Evolutionary conservation across 2,888 invertebrate species (phyloP).

Genomic region (Oscheius myriophilus): DNA sequence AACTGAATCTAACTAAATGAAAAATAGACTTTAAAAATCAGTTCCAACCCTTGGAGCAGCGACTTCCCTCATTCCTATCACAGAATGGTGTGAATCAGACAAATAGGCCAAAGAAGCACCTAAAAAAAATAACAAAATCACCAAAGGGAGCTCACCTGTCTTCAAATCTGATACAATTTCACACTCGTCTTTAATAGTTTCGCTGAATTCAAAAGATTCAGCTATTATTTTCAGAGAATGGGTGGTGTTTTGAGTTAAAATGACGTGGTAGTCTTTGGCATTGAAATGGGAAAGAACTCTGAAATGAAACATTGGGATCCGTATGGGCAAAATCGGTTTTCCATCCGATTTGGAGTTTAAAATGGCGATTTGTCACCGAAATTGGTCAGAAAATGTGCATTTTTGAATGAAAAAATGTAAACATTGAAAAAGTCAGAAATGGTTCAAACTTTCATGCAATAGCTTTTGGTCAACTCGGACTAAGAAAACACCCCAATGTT

Average conservation of each 20-base stretch:
- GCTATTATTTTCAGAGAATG: conserved; percentile 84
- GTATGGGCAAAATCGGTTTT: too few relatives aligned
- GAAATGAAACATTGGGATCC: conserved; percentile 26
- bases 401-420: too few relatives aligned
- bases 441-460: too few relatives aligned
- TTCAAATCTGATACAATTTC: conserved; percentile 22
- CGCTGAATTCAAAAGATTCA: conserved; percentile 78
- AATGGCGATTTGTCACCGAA: too few relatives aligned
- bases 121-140: conserved; percentile 4
- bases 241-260: conserved; percentile 95
- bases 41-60: conserved; percentile 71
- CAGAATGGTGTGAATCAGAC: conserved; percentile 93
- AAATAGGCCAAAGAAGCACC: conserved; percentile 71
- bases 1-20: conserved; percentile 33
- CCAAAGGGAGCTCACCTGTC: background rate
- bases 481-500: too few relatives aligned
- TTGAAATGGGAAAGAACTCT: conserved; percentile 87
- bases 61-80: conserved; percentile 87
- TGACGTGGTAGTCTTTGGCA: conserved; percentile 83
- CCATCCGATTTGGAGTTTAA: too few relatives aligned
- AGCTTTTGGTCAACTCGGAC: too few relatives aligned
- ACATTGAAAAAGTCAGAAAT: too few relatives aligned
- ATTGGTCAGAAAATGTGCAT: too few relatives aligned
- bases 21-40: background rate
- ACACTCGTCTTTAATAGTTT: conserved; percentile 6